These are phyloP conservation scores for Todiramphus chloris DNA, from an alignment of 2,113 vertebrate genomes.

Conservation along the genomic window DNA sequence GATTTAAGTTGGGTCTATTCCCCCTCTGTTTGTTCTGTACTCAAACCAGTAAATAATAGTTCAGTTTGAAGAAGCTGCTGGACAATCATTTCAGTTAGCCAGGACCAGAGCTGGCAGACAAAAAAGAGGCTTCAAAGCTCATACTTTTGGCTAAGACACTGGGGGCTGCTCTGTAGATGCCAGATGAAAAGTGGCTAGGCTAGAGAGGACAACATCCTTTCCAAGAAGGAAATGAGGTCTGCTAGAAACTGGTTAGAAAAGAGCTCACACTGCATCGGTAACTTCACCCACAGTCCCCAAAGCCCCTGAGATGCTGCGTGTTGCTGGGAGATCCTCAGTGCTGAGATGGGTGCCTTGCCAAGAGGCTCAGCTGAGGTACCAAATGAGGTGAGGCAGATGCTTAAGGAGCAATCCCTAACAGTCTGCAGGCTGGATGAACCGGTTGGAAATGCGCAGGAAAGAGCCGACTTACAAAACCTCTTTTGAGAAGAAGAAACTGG, in stretches of 20 bases:
- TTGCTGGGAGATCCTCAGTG: too few relatives aligned
- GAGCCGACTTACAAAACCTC: neutral
- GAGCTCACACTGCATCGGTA: neutral
- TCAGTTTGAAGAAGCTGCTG: neutral
- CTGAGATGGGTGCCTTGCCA: neutral
- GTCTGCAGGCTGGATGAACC: neutral
- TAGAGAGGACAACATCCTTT: neutral
- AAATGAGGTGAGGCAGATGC: neutral
- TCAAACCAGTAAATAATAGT: neutral
- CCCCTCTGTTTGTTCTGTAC: neutral
- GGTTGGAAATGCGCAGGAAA: neutral
- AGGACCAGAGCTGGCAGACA: neutral
- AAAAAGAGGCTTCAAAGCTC: neutral
- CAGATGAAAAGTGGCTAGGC: neutral
- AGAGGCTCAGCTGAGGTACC: fast-evolving
- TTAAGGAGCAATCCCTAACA: neutral
- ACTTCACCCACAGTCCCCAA: neutral
- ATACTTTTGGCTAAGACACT: neutral
- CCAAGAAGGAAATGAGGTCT: neutral
- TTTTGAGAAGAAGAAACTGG: neutral
- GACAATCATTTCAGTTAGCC: neutral
- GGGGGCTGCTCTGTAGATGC: neutral
- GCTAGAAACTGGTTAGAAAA: neutral
- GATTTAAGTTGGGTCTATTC: neutral
- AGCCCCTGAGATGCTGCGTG: neutral